Base-by-base conservation (phyloP, 1,140 invertebrate species). In the Cryptotermes secundus region DNA sequence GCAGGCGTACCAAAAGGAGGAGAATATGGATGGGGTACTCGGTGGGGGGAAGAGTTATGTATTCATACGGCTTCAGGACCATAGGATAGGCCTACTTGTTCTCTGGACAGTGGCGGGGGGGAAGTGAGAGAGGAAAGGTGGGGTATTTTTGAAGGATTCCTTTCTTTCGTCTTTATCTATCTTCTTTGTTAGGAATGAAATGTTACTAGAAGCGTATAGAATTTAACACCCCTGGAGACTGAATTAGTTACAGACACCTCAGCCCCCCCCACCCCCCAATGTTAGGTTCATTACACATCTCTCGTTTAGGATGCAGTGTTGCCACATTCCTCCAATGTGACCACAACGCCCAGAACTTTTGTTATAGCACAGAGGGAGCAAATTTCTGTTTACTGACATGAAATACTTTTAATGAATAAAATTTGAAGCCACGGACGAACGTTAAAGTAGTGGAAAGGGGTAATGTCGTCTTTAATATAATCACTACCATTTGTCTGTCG, bases 191-290 rank as follows among this genome's bases (percentile, higher is more conserved):
- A 72, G 59, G 59, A 1, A 72, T 72, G 59, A 72, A 72, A 72
- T 14, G 59, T 6, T 72, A 72, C 26, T 49, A 31, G 4, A n/a
- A 31, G 14, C 26, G 59, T 16, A 31, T n/a, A 72, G 26, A 72
- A 31, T 72, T 72, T 72, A 72, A 72, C 59, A 72, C 59, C 59
- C 59, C 59, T 72, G 59, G n/a, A 72, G 59, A 72, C 59, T 72
- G 59, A 72, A 72, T 72, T 72, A 72, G 59, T n/a, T 72, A 49
- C 45, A 72, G 59, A 72, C 59, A 72, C 59, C 59, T 72, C 59
- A 72, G n/a, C 26, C 6, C 31, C 31, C 59, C n/a, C 59, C 9
- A 6, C 6, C 19, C 6, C 45, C 45, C 26, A 31, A 31, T 72
- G 26, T n/a, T 16, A 72, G 59, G 59, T 72, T 31, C 59, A 72